phyloP scores from a whole-genome alignment of 2,797 vertebrate genomes.

The Enteromius unitaeniatus region DNA sequence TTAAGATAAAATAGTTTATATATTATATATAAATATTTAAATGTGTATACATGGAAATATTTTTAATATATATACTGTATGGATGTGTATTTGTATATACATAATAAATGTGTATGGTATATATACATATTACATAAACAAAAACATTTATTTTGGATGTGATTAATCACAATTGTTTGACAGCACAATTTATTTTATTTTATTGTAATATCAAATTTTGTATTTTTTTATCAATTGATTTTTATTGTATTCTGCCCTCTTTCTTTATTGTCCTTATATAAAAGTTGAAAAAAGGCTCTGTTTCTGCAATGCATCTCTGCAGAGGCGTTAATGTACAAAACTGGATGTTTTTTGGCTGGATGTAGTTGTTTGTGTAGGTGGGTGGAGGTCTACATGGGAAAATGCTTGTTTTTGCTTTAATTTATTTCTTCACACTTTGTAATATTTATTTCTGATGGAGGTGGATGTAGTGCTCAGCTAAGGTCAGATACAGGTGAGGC shows the following conservation, averaged over 20 bases:
- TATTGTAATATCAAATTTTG: not conserved
- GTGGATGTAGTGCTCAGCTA: conserved; percentile 13
- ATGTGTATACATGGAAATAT: too few relatives aligned
- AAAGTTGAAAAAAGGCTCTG: not conserved
- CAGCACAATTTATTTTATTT: too few relatives aligned
- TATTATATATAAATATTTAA: too few relatives aligned
- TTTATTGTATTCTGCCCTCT: not conserved
- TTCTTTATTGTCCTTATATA: not conserved
- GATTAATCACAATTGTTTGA: too few relatives aligned
- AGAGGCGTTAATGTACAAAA: not conserved
- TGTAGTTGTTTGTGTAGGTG: conserved; percentile 4
- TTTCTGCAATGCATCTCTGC: not conserved
- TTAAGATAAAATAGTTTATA: too few relatives aligned
- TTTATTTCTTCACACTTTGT: conserved; percentile 3
- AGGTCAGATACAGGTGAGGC: conserved; percentile 33
- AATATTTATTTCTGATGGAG: conserved; percentile 33
- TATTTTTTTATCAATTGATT: not conserved
- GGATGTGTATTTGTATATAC: too few relatives aligned
- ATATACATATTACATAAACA: too few relatives aligned
- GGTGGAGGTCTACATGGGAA: not conserved
- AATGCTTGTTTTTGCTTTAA: not conserved
- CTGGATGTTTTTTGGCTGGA: not conserved
- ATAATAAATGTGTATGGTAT: too few relatives aligned
- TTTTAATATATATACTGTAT: too few relatives aligned
- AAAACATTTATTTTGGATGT: too few relatives aligned